Percentiles rank a stretch among this genome's conserved stretches.
Evolutionary conservation across 2,113 vertebrate species (phyloP).

Genomic region (Lophius piscatorius): DNA sequence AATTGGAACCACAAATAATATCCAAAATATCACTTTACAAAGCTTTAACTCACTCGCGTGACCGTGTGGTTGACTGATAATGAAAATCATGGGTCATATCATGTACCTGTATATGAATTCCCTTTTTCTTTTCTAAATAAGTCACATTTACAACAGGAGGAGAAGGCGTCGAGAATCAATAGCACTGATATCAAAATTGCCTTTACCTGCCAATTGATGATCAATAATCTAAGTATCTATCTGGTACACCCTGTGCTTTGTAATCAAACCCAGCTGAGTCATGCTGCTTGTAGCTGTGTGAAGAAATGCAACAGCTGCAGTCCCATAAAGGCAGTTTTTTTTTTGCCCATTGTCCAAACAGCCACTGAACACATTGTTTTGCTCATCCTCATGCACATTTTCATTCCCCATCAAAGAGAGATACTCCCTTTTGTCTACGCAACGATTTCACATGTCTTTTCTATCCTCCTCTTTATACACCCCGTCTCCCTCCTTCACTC

Average conservation of each 20-base stretch:
- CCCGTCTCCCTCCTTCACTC: not conserved
- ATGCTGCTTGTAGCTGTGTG: conserved; percentile 46
- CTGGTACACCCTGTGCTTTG: conserved; percentile 42
- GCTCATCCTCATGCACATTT: conserved; percentile 6
- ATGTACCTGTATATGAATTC: conserved; percentile 1
- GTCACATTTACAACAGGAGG: conserved; percentile 3
- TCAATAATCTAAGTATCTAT: conserved; percentile 51
- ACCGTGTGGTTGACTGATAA: not conserved
- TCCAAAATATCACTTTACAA: conserved; percentile 11
- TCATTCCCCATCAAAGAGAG: no score
- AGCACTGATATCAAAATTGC: conserved; percentile 20
- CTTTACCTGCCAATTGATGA: conserved; percentile 39
- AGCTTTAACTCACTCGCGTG: not conserved
- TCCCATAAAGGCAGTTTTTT: conserved; percentile 39
- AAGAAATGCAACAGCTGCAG: conserved; percentile 49
- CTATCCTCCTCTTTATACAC: conserved; percentile 7
- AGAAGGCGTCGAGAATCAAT: conserved; percentile 21
- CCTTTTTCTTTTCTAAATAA: not conserved
- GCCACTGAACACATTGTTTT: conserved; percentile 50
- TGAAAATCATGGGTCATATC: no score
- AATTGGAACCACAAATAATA: conserved; percentile 6
- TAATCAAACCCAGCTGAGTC: conserved; percentile 73
- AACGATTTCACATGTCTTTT: not conserved
- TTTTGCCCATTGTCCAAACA: conserved; percentile 45
- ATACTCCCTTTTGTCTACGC: not conserved